Evolutionary conservation across 2,113 vertebrate genomes (phyloP).

Genomic region (Cheirogaleus medius): DNA sequence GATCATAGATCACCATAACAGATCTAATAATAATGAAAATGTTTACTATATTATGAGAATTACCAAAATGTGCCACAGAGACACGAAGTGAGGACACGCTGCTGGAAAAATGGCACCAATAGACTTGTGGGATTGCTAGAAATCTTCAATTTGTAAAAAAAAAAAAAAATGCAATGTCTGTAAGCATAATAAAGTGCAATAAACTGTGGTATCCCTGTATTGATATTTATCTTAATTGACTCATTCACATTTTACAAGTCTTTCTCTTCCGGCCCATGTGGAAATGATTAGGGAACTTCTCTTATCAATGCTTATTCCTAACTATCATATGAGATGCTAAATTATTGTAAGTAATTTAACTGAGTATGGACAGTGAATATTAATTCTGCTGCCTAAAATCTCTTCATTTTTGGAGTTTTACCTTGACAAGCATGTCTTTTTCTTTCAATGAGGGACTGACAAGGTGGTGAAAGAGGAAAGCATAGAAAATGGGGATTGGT

Average conservation of each 20-base stretch:
- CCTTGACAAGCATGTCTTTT: conserved; percentile 20
- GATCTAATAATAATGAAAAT: not conserved
- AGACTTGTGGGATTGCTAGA: not conserved
- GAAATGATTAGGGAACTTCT: conserved; percentile 61
- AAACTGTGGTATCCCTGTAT: not conserved
- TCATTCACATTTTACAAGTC: conserved; percentile 44
- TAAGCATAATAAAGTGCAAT: not conserved
- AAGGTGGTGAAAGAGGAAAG: not conserved
- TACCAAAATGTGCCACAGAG: not conserved
- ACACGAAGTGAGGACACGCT: not conserved
- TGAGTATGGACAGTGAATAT: conserved; percentile 54
- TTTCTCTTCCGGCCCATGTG: conserved; percentile 44
- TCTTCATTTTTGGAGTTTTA: conserved; percentile 41
- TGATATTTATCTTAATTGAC: conserved; percentile 49
- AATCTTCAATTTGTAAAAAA: not conserved
- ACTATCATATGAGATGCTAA: conserved; percentile 62
- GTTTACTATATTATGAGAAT: not conserved
- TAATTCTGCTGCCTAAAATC: conserved; percentile 47
- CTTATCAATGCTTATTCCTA: conserved; percentile 66
- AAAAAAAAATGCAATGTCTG: not conserved
- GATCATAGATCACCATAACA: not conserved
- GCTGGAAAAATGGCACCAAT: not conserved
- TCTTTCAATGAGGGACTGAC: not conserved
- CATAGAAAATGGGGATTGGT: not conserved
- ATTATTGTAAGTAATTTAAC: conserved; percentile 64